Base-by-base conservation (phyloP, 2,888 invertebrate species). In the Orthonychiurus folsomi region DNA sequence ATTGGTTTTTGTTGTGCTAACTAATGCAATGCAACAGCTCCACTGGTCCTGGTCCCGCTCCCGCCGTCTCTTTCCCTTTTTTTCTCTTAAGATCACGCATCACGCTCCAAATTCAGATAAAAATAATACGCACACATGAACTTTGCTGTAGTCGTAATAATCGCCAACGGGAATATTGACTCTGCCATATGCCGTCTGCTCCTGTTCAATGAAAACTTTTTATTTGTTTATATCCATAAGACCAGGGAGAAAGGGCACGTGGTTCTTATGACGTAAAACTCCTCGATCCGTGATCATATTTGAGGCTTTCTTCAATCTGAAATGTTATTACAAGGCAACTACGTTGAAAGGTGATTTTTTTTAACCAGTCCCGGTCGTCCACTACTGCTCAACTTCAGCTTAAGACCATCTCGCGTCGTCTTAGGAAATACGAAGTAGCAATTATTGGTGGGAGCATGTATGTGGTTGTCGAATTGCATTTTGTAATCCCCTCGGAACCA, bases 301-400 rank as follows among this genome's bases (percentile, higher is more conserved):
- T 9, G 37, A 37, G 15, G 15, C 37, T 5, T 15, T 37, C 9
- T 37, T 37, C 37, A 15, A 37, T 37, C 37, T 37, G 15, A 37
- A 37, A 37, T 37, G 37, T 37, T 37, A 37, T 37, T 37, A 37
- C 37, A n/a, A n/a, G n/a, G n/a, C n/a, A n/a, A n/a, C n/a, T n/a
- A n/a, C n/a, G n/a, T n/a, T n/a, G n/a, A n/a, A n/a, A n/a, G n/a
- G n/a, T n/a, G n/a, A n/a, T n/a, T n/a, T n/a, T n/a, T n/a, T n/a
- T n/a, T n/a, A n/a, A n/a, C n/a, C n/a, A n/a, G n/a, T n/a, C n/a
- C n/a, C n/a, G n/a, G n/a, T n/a, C n/a, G n/a, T n/a, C n/a, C n/a
- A n/a, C n/a, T n/a, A n/a, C n/a, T n/a, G n/a, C n/a, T n/a, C n/a
- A n/a, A n/a, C n/a, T n/a, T n/a, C n/a, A n/a, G n/a, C n/a, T n/a